A percentile compares a stretch with the other conserved stretches of the same genome.
These are phyloP conservation scores for Cryptocephalus primarius DNA, from an alignment of 2,888 invertebrate genomes.

Conservation along the genomic window DNA sequence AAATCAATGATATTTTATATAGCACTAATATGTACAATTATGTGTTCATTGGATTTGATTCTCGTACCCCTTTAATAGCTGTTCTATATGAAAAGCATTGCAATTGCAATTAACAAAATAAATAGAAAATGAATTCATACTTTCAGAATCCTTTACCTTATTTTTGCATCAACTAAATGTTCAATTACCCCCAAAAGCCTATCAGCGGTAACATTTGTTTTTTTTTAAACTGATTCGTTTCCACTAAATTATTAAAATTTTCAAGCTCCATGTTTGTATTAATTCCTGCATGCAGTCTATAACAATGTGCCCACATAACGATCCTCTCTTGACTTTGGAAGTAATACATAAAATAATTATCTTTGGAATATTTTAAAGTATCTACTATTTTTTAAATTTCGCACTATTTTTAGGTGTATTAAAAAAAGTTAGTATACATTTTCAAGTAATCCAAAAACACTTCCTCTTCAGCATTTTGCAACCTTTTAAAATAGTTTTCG, in stretches of 20 bases:
- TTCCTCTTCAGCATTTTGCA: slow-evolving; percentile 1
- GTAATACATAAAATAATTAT: slow-evolving; percentile 10
- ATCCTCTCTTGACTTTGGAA: slow-evolving; percentile 10
- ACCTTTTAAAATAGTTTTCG: slow-evolving; percentile 3
- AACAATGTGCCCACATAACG: slow-evolving; percentile 11
- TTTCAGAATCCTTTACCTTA: slow-evolving; percentile 6
- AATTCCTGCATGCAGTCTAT: slow-evolving; percentile 9
- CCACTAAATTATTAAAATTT: slow-evolving; percentile 11
- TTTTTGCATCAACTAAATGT: slow-evolving; percentile 5
- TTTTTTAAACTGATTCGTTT: slow-evolving; percentile 5
- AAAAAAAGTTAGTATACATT: background rate
- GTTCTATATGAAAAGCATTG: too few species aligned
- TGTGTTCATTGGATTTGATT: too few species aligned
- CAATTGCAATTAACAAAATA: background rate
- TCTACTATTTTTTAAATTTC: background rate
- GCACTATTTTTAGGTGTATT: background rate
- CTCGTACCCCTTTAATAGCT: too few species aligned
- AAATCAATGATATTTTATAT: too few species aligned
- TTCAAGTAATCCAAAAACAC: background rate
- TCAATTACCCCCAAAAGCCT: slow-evolving; percentile 5
- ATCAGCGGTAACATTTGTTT: slow-evolving; percentile 2
- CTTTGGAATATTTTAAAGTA: background rate
- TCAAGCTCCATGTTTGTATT: slow-evolving; percentile 12
- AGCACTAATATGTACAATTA: too few species aligned
- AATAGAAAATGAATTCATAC: background rate